These are phyloP conservation scores for Drosophila kanekoi DNA, from an alignment of 2,888 invertebrate genomes.

Conservation along the genomic window DNA sequence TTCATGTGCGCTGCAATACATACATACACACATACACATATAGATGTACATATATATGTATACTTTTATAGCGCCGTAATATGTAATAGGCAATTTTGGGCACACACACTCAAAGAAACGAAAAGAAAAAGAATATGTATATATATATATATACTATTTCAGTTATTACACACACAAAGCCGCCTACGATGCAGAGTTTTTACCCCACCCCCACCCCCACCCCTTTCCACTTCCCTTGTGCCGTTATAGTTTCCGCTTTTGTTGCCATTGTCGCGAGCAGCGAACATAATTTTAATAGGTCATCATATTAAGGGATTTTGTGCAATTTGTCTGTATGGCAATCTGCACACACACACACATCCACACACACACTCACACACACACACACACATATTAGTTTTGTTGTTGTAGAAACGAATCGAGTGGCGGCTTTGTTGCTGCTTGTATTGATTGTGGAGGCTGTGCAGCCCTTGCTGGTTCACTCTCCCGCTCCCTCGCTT, in stretches of 20 bases:
- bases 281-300: constrained; percentile 78
- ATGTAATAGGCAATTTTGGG: constrained; percentile 62
- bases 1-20: constrained; percentile 26
- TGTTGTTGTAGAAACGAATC: constrained; percentile 40
- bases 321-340: constrained; percentile 61
- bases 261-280: constrained; percentile 52
- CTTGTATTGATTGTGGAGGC: constrained; percentile 65
- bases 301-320: constrained; percentile 80
- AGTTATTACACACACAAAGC: constrained; percentile 27
- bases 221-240: constrained; percentile 3
- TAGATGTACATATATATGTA: constrained; percentile 2
- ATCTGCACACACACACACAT: background rate
- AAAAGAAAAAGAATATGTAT: constrained; percentile 2
- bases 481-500: background rate
- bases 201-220: constrained; percentile 5
- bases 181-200: constrained; percentile 14
- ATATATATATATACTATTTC: constrained; percentile 20
- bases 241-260: constrained; percentile 52
- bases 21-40: constrained; percentile 1
- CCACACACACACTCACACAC: constrained; percentile 1
- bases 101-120: constrained; percentile 9
- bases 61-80: constrained; percentile 25
- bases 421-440: constrained; percentile 28
- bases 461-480: constrained; percentile 10
- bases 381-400: constrained; percentile 1